phyloP scores from a whole-genome alignment of 2,113 vertebrate species.

The Microtus ochrogaster region DNA sequence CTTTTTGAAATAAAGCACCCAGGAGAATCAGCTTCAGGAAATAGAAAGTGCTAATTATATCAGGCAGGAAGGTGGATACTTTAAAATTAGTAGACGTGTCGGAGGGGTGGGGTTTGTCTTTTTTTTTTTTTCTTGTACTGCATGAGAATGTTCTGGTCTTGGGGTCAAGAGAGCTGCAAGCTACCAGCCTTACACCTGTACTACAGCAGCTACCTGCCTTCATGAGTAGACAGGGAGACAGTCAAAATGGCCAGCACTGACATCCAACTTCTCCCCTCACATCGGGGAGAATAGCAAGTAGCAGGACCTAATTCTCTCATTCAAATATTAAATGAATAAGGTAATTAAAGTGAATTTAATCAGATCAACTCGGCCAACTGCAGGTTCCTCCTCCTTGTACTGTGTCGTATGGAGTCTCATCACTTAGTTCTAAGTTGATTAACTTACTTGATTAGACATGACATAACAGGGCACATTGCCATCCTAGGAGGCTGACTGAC shows the following conservation, averaged over 20 bases:
- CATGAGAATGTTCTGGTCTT: background rate
- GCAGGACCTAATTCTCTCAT: background rate
- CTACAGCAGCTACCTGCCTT: background rate
- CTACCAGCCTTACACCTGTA: background rate
- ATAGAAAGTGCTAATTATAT: background rate
- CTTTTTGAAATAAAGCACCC: background rate
- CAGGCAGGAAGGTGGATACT: background rate
- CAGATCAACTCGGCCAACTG: background rate
- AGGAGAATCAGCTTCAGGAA: background rate
- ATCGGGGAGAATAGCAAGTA: no score
- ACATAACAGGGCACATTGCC: background rate
- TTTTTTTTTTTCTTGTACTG: background rate
- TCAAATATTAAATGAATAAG: background rate
- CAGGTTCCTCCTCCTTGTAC: background rate
- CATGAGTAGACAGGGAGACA: background rate
- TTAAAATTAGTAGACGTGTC: background rate
- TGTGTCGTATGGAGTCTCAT: background rate
- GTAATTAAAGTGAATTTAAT: background rate
- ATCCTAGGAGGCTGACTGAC: background rate
- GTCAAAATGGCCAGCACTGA: background rate
- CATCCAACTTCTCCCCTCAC: background rate
- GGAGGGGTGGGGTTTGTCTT: background rate
- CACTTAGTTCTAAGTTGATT: conserved; percentile 26
- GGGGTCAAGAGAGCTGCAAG: background rate
- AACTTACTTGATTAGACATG: background rate